These are phyloP conservation scores for Calephelis virginiensis DNA, from an alignment of 1,140 invertebrate genomes.

Conservation along the genomic window DNA sequence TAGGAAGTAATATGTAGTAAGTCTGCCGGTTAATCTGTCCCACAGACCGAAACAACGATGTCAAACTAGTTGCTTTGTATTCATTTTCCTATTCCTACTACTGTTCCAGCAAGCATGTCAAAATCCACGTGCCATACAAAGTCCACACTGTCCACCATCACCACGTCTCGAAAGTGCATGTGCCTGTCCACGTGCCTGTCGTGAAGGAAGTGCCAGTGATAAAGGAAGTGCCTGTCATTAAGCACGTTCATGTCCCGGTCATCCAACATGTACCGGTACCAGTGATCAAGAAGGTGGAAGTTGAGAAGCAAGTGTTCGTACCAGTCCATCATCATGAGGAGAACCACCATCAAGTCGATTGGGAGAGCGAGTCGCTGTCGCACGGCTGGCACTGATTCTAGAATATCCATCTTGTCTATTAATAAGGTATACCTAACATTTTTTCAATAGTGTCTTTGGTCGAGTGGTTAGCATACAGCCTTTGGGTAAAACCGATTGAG, in stretches of 20 bases:
- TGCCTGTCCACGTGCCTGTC: constrained; percentile 77
- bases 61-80: neutral
- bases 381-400: constrained; percentile 71
- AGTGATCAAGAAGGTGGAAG: constrained; percentile 66
- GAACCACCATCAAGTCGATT: constrained; percentile 53
- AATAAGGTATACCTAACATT: constrained; percentile 43
- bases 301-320: constrained; percentile 67
- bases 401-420: constrained; percentile 33
- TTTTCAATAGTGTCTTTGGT: too few species aligned
- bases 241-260: constrained; percentile 60
- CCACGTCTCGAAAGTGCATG: constrained; percentile 79
- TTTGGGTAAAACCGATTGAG: too few species aligned
- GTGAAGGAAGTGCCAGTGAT: constrained; percentile 63
- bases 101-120: constrained; percentile 77
- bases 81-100: constrained; percentile 14
- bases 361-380: constrained; percentile 68
- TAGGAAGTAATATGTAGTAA: too few species aligned
- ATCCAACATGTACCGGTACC: constrained; percentile 61
- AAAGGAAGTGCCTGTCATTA: constrained; percentile 63
- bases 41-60: neutral
- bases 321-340: constrained; percentile 56
- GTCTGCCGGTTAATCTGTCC: too few species aligned
- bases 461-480: too few species aligned
- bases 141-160: constrained; percentile 82
- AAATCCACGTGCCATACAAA: constrained; percentile 82